A percentile compares a stretch with the other conserved stretches of the same genome.
phyloP scores from a whole-genome alignment of 2,888 invertebrate genomes.

The Napeogenes sylphis region DNA sequence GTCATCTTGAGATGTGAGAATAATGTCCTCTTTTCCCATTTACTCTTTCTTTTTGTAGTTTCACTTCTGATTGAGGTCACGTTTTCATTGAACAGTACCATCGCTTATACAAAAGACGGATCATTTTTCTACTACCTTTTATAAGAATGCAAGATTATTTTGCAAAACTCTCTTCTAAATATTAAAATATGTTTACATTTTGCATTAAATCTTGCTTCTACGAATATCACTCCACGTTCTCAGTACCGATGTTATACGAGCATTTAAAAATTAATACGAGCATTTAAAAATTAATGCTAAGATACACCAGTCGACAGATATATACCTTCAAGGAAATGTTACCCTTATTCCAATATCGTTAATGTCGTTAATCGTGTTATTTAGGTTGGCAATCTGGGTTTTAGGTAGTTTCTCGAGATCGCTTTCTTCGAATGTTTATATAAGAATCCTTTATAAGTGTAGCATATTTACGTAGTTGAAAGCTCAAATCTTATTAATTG shows the following conservation, averaged over 20 bases:
- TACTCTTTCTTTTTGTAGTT: not conserved
- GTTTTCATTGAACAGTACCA: constrained; percentile 2
- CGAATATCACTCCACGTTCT: constrained; percentile 9
- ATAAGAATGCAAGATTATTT: not conserved
- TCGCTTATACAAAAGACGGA: not conserved
- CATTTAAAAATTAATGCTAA: constrained; percentile 18
- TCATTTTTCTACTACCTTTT: not conserved
- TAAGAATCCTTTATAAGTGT: too few relatives aligned
- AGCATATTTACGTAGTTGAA: too few relatives aligned
- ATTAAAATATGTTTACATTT: not conserved
- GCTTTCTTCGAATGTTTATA: too few relatives aligned
- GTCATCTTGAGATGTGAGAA: constrained; percentile 19
- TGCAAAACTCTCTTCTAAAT: not conserved
- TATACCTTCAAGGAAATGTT: not conserved
- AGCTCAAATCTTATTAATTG: too few relatives aligned
- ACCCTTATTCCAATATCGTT: not conserved
- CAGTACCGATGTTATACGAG: constrained; percentile 10
- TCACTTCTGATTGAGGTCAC: constrained; percentile 1
- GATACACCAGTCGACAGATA: not conserved
- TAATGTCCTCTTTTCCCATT: constrained; percentile 17
- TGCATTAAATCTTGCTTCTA: constrained; percentile 6
- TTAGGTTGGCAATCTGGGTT: too few relatives aligned
- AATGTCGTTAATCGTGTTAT: too few relatives aligned
- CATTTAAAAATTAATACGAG: constrained; percentile 17
- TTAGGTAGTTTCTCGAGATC: too few relatives aligned